Percentiles rank a stretch among this genome's conserved stretches.
phyloP scores from a whole-genome alignment of 2,888 invertebrate species.

The Drosophila limbata region DNA sequence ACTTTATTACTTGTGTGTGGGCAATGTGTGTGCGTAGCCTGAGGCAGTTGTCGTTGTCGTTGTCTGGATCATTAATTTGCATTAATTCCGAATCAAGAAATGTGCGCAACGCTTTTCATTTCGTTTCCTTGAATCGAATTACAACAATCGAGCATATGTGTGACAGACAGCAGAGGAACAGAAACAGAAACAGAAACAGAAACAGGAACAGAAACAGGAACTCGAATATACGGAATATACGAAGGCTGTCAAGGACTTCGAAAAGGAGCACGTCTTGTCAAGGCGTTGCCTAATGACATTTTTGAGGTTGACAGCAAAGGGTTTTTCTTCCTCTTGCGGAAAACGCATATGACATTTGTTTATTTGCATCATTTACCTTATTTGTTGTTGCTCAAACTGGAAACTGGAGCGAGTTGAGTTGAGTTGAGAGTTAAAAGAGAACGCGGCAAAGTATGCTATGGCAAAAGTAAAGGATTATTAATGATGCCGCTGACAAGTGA shows the following conservation, averaged over 20 bases:
- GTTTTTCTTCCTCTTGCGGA: slow-evolving; percentile 30
- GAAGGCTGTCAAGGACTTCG: slow-evolving; percentile 26
- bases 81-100: slow-evolving; percentile 85
- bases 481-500: slow-evolving; percentile 82
- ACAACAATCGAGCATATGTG: slow-evolving; percentile 78
- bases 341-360: slow-evolving; percentile 82
- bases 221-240: background rate
- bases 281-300: slow-evolving; percentile 81
- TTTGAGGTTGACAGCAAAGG: slow-evolving; percentile 81
- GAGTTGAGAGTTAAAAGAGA: background rate
- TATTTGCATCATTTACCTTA: slow-evolving; percentile 84
- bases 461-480: slow-evolving; percentile 80
- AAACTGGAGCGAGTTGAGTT: slow-evolving; percentile 39
- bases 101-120: slow-evolving; percentile 67
- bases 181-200: slow-evolving; percentile 21
- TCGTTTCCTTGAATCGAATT: slow-evolving; percentile 71
- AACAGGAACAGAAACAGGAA: slow-evolving; percentile 20
- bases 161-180: slow-evolving; percentile 44
- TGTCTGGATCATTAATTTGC: slow-evolving; percentile 84
- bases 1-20: background rate
- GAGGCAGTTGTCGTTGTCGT: slow-evolving; percentile 24
- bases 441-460: slow-evolving; percentile 70
- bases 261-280: slow-evolving; percentile 67
- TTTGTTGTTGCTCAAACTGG: slow-evolving; percentile 16
- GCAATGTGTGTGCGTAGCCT: slow-evolving; percentile 8